Percentiles rank a stretch among this genome's conserved stretches.
These are phyloP conservation scores for Vireo altiloquus DNA, from an alignment of 2,113 vertebrate species.

Conservation along the genomic window DNA sequence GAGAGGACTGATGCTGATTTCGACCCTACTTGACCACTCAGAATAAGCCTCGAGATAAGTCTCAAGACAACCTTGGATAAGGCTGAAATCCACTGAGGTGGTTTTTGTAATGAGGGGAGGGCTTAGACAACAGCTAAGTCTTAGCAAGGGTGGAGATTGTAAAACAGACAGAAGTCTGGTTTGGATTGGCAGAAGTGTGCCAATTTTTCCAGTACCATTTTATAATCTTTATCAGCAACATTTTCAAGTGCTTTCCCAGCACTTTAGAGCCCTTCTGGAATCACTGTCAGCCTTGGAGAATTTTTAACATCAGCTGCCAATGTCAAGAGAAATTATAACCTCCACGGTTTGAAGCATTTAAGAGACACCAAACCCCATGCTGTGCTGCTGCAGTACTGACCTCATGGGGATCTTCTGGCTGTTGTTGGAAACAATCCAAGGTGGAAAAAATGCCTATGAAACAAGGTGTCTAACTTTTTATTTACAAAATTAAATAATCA, in stretches of 20 bases:
- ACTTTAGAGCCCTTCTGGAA: not conserved
- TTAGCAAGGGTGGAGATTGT: not conserved
- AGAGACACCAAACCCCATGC: not conserved
- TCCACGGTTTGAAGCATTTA: not conserved
- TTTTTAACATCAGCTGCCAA: not conserved
- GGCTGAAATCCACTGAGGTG: not conserved
- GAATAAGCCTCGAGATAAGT: not conserved
- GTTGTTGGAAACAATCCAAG: not conserved
- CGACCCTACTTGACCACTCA: rapidly evolving
- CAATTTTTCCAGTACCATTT: not conserved
- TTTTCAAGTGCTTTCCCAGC: not conserved
- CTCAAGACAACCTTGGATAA: not conserved
- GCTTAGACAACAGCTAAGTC: not conserved
- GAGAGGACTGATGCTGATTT: not conserved
- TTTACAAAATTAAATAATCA: not conserved
- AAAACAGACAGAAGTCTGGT: not conserved
- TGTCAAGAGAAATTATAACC: not conserved
- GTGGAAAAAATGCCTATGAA: not conserved
- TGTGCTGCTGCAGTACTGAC: rapidly evolving
- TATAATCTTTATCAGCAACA: not conserved
- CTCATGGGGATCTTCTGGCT: not conserved
- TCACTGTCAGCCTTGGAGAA: not conserved
- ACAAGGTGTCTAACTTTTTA: not conserved
- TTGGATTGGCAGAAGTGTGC: not conserved
- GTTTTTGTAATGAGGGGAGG: not conserved